These are phyloP conservation scores for Orchestia grillus DNA, from an alignment of 1,140 invertebrate genomes.

Conservation along the genomic window DNA sequence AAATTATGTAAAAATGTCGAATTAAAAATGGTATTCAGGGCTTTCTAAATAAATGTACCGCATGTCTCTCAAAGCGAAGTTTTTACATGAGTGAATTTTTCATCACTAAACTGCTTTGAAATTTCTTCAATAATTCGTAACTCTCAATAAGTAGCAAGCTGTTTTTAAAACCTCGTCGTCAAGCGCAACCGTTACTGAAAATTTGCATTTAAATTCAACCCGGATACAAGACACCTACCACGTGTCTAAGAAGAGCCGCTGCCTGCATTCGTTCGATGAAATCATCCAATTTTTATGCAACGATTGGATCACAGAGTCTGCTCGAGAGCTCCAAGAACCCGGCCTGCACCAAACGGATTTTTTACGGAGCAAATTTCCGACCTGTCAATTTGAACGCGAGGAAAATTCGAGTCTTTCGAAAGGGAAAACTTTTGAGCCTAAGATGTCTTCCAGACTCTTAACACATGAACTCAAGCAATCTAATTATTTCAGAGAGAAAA, in stretches of 20 bases:
- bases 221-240: not conserved
- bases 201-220: conserved; percentile 2
- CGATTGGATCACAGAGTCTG: not conserved
- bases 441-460: not conserved
- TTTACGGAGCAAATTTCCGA: not conserved
- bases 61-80: not conserved
- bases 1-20: not conserved
- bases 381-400: not conserved
- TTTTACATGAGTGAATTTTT: not conserved
- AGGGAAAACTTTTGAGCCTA: not conserved
- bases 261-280: not conserved
- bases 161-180: not conserved
- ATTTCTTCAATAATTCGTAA: not conserved
- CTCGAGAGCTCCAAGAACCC: not conserved
- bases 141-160: not conserved
- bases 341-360: not conserved
- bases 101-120: not conserved
- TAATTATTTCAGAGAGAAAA: not conserved
- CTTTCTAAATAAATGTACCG: not conserved
- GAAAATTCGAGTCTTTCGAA: not conserved
- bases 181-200: not conserved
- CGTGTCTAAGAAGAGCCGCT: not conserved
- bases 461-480: not conserved
- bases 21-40: not conserved
- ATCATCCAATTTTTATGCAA: not conserved